Evolutionary conservation across 2,797 vertebrate species (phyloP), one percentile per base, ranked within the genome.

Genomic region (Tadarida brasiliensis): DNA sequence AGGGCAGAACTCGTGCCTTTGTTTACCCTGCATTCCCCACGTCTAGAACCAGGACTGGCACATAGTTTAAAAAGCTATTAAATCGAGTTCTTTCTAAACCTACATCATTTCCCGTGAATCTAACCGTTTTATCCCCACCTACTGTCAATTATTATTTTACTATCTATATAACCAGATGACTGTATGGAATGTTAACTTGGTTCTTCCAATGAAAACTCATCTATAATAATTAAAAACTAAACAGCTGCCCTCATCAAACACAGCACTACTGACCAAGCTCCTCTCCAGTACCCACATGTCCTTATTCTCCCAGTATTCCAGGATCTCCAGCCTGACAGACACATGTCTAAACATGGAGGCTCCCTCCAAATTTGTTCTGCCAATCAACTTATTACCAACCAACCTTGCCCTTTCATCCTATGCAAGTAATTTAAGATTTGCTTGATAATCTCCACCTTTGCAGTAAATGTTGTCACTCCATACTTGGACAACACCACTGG

Each of bases 361-460:
- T 61, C 33, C 67, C 33, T 89, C 57, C 39, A 90, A 95, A 47
- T 22, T 12, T 81, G 28, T 56, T 15, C 17, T 35, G 56, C 54
- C 56, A 73, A 33, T 73, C 67, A 91, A 67, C 22, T 82, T 28
- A 91, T 76, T 84, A 39, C 73, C 73, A 93, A 39, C 73, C 68
- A 93, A 90, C 17, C 5, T 70, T 56, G 51, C n/a, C 59, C 82
- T 77, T 78, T 67, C 70, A 88, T 85, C 77, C 56, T 92, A 85
- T 30, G 51, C 16, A 85, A 78, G 14, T 81, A 94, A 88, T 71
- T 81, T 94, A 61, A 87, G 24, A 77, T 14, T 70, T 84, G 14
- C 22, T 92, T 81, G 54, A 61, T 73, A 49, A 90, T 49, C 24
- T 90, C 54, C 47, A 47, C 56, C 87, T 85, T 92, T 33, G 57